Conservation (phyloP, 2,113 vertebrate genomes). For the Machaerirhynchus nigripectus region DNA sequence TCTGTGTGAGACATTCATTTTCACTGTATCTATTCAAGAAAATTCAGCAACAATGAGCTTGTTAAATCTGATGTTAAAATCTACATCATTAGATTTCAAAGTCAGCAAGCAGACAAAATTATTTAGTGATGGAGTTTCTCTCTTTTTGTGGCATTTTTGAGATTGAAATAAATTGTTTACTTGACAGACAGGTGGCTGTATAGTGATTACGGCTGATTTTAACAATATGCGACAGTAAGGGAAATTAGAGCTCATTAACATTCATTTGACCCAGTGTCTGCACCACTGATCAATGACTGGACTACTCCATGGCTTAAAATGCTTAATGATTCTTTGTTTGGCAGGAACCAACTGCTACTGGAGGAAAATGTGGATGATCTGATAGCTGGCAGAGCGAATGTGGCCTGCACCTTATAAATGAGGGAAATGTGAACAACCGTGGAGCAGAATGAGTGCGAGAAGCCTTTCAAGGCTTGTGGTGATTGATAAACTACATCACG, state of each 20-base stretch:
- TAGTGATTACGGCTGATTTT: conserved; percentile 22
- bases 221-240: conserved; percentile 1
- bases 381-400: neutral
- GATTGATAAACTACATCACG: neutral
- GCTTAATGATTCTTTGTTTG: conserved; percentile 39
- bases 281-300: conserved; percentile 17
- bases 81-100: neutral
- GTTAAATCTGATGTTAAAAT: neutral
- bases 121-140: neutral
- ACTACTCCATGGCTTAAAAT: neutral
- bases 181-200: conserved; percentile 29
- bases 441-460: neutral
- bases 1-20: neutral
- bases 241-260: conserved; percentile 41
- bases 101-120: neutral
- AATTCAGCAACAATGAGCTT: neutral
- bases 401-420: neutral
- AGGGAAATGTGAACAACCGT: neutral
- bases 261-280: conserved; percentile 3
- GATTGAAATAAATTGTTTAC: neutral
- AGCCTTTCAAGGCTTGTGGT: neutral
- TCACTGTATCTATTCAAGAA: neutral
- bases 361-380: neutral
- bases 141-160: neutral
- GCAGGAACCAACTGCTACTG: neutral